These are phyloP conservation scores for Pyrocoelia pectoralis DNA, from an alignment of 2,888 invertebrate species.

Conservation along the genomic window DNA sequence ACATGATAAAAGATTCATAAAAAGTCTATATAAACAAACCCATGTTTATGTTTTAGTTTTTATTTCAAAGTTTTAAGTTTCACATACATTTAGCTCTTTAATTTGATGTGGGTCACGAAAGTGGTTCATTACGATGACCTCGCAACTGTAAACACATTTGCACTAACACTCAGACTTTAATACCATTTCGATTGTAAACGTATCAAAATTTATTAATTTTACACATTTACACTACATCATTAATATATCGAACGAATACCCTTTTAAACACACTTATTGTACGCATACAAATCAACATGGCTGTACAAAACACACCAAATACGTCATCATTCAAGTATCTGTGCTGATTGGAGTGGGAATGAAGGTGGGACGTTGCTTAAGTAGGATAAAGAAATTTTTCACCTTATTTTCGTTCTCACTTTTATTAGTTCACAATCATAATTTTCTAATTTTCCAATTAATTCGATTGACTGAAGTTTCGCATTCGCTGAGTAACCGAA, in stretches of 20 bases:
- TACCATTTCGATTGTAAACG: not conserved
- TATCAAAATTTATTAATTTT: not conserved
- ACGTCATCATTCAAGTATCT: slow-evolving; percentile 29
- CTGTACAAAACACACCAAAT: slow-evolving; percentile 22
- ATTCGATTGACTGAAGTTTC: too few relatives aligned
- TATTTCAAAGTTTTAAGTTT: slow-evolving; percentile 43
- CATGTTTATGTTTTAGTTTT: slow-evolving; percentile 43
- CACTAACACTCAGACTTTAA: not conserved
- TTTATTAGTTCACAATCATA: not conserved
- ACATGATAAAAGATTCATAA: slow-evolving; percentile 54
- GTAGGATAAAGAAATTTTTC: slow-evolving; percentile 19
- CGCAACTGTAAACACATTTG: slow-evolving; percentile 26
- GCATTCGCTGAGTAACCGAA: too few relatives aligned
- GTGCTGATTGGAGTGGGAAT: slow-evolving; percentile 16
- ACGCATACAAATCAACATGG: slow-evolving; percentile 29
- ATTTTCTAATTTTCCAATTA: too few relatives aligned
- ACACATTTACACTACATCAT: not conserved
- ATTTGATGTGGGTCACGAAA: slow-evolving; percentile 56
- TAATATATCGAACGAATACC: slow-evolving; percentile 12
- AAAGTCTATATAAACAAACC: slow-evolving; percentile 32
- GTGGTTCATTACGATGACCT: slow-evolving; percentile 40
- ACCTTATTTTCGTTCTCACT: slow-evolving; percentile 12
- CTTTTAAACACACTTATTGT: slow-evolving; percentile 23
- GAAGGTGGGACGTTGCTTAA: slow-evolving; percentile 22
- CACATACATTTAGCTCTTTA: slow-evolving; percentile 49